These are phyloP conservation scores for Mustela lutreola DNA, from an alignment of 2,113 vertebrate genomes.

Conservation along the genomic window DNA sequence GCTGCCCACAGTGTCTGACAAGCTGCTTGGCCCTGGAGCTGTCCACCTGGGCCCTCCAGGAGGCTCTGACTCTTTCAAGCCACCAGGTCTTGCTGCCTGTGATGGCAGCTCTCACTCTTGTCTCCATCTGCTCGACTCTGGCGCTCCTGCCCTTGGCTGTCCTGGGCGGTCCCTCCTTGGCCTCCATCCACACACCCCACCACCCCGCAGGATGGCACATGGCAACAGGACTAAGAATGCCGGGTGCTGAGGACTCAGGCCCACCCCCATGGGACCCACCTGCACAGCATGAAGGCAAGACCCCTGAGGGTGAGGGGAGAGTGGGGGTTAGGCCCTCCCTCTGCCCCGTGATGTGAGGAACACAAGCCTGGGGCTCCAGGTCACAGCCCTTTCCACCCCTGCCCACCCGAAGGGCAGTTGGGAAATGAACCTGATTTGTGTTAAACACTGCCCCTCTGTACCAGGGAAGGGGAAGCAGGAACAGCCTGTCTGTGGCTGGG, in stretches of 20 bases:
- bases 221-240: background rate
- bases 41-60: background rate
- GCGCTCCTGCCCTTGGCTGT: background rate
- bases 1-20: background rate
- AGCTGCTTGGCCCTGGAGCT: background rate
- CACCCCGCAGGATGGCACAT: background rate
- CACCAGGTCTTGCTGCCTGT: background rate
- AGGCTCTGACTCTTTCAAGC: too few species aligned
- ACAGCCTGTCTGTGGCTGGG: background rate
- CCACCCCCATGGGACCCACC: background rate
- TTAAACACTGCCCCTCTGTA: background rate
- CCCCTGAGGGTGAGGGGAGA: background rate
- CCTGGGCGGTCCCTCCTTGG: rapidly evolving
- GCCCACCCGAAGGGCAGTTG: background rate
- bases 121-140: background rate
- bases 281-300: background rate
- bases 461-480: background rate
- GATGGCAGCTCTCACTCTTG: background rate
- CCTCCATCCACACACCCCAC: background rate
- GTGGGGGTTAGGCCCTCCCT: background rate
- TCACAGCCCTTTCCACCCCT: background rate
- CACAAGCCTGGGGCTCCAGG: background rate
- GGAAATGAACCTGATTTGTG: background rate
- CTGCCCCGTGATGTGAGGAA: background rate
- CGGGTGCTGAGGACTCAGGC: background rate